Evolutionary conservation across 2,888 invertebrate species (phyloP).

Genomic region (Idaea aversata): DNA sequence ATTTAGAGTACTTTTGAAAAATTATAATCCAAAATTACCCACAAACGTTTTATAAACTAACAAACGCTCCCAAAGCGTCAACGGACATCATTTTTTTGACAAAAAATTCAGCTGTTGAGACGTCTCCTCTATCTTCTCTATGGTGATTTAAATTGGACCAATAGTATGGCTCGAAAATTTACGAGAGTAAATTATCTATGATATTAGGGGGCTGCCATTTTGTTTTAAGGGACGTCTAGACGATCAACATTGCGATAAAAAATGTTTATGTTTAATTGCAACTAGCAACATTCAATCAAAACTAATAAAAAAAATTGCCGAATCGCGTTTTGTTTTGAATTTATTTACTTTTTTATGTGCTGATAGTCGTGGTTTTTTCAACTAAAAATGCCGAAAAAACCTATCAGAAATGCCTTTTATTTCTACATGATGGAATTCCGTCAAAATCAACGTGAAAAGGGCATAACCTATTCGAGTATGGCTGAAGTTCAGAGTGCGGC

Average conservation of each 20-base stretch:
- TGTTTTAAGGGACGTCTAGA: no score
- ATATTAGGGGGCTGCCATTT: background rate
- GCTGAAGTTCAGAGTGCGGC: background rate
- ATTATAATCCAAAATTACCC: constrained; percentile 58
- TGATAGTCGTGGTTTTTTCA: background rate
- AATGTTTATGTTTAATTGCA: no score
- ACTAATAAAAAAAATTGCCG: no score
- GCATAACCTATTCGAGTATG: background rate
- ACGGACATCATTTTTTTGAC: constrained; percentile 74
- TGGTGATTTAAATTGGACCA: constrained; percentile 64
- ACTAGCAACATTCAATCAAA: no score
- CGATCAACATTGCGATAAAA: no score
- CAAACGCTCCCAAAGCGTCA: constrained; percentile 62
- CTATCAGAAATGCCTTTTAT: background rate
- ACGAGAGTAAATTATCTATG: constrained; percentile 8
- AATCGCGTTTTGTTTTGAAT: no score
- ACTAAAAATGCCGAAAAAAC: background rate
- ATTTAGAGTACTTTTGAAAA: constrained; percentile 52
- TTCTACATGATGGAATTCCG: background rate
- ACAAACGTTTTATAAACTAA: constrained; percentile 57
- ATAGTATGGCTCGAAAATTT: constrained; percentile 33
- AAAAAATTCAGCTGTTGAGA: constrained; percentile 70
- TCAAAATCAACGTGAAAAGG: background rate
- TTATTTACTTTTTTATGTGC: no score
- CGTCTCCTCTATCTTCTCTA: constrained; percentile 60